Conservation (phyloP, 2,888 invertebrate species). For the Apodemia duryi region DNA sequence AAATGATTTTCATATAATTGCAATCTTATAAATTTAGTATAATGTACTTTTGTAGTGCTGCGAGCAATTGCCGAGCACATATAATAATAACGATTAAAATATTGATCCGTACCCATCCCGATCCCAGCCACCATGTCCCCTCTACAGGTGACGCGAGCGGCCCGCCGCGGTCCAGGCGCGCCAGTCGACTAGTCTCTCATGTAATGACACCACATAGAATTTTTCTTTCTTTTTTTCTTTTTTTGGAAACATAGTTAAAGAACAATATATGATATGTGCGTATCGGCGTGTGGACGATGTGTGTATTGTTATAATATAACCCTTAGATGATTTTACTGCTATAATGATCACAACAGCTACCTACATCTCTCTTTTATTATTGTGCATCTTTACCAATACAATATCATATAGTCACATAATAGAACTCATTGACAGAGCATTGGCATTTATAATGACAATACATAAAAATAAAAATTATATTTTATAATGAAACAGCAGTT, state of each 20-base stretch:
- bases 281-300: slow-evolving; percentile 74
- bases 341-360: slow-evolving; percentile 20
- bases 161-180: slow-evolving; percentile 47
- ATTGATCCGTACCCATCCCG: slow-evolving; percentile 43
- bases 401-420: too few species aligned
- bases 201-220: slow-evolving; percentile 72
- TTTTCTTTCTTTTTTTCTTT: slow-evolving; percentile 62
- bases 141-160: slow-evolving; percentile 53
- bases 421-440: too few species aligned
- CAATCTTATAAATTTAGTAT: not conserved
- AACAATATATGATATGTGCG: slow-evolving; percentile 75
- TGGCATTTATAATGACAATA: too few species aligned
- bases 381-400: too few species aligned
- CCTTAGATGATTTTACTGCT: slow-evolving; percentile 45
- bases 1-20: slow-evolving; percentile 1
- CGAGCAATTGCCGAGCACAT: slow-evolving; percentile 26
- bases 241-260: slow-evolving; percentile 68
- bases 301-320: slow-evolving; percentile 65
- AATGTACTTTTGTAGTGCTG: slow-evolving; percentile 3
- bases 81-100: slow-evolving; percentile 34
- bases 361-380: too few species aligned
- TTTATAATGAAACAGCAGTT: too few species aligned
- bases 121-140: slow-evolving; percentile 48
- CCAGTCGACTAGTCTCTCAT: slow-evolving; percentile 60
- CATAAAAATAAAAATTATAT: too few species aligned